phyloP scores from a whole-genome alignment of 1,140 invertebrate genomes.

The Leptinotarsa defecta region DNA sequence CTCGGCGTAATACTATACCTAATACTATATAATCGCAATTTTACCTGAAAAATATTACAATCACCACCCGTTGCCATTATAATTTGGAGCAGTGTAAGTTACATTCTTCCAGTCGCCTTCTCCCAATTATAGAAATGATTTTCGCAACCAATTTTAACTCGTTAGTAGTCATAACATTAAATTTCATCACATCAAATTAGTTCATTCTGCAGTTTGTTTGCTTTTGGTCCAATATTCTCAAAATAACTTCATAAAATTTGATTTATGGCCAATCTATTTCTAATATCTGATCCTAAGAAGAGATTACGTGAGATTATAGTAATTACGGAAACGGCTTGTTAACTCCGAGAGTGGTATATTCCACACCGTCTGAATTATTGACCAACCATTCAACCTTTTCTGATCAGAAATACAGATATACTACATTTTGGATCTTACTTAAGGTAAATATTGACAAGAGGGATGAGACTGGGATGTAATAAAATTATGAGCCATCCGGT shows the following conservation, averaged over 20 bases:
- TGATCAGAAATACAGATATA: slow-evolving; percentile 21
- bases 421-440: slow-evolving; percentile 18
- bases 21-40: too few species aligned
- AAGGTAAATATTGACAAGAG: slow-evolving; percentile 25
- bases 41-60: too few species aligned
- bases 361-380: slow-evolving; percentile 21
- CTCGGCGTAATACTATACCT: too few species aligned
- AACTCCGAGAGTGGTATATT: slow-evolving; percentile 21
- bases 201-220: background rate
- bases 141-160: background rate
- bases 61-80: too few species aligned
- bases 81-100: background rate
- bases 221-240: slow-evolving; percentile 5
- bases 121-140: background rate
- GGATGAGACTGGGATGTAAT: slow-evolving; percentile 11
- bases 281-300: slow-evolving; percentile 18
- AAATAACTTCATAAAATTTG: slow-evolving; percentile 22
- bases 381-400: slow-evolving; percentile 2
- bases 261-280: slow-evolving; percentile 24
- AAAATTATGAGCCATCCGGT: slow-evolving; percentile 12
- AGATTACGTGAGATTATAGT: slow-evolving; percentile 20
- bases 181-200: background rate
- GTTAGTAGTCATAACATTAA: background rate
- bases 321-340: slow-evolving; percentile 20
- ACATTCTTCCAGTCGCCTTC: slow-evolving; percentile 1